phyloP scores from a whole-genome alignment of 1,140 invertebrate genomes.

The Lepidurus packardi region DNA sequence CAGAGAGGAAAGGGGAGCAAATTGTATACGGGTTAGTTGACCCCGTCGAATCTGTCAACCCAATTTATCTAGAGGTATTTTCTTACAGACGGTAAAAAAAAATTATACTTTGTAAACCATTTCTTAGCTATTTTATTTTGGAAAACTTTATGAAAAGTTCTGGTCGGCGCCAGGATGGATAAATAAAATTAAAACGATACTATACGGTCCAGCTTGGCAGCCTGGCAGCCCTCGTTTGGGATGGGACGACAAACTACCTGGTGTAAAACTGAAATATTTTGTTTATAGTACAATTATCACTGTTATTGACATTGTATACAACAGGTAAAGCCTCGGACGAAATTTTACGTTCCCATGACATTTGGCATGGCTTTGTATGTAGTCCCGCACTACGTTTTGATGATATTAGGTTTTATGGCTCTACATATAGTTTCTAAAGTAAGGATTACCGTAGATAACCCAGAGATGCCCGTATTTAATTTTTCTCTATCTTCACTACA shows the following conservation, averaged over 20 bases:
- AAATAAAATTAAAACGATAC: conserved; percentile 62
- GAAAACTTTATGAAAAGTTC: conserved; percentile 56
- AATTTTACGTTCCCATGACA: not conserved
- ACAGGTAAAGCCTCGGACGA: not conserved
- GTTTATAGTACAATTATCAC: not conserved
- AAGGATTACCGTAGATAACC: not conserved
- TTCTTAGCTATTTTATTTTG: conserved; percentile 65
- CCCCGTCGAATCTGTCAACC: conserved; percentile 62
- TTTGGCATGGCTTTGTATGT: too few species aligned
- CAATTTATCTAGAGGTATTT: conserved; percentile 69
- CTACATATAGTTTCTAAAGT: not conserved
- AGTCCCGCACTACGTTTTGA: too few species aligned
- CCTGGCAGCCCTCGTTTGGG: conserved; percentile 74
- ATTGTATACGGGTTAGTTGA: conserved; percentile 78
- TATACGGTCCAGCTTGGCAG: conserved; percentile 83
- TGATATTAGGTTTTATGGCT: too few species aligned
- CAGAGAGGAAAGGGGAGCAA: conserved; percentile 56
- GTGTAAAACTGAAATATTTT: not conserved
- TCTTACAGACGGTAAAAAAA: not conserved
- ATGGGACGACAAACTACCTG: conserved; percentile 27
- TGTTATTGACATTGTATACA: not conserved
- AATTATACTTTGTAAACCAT: conserved; percentile 4
- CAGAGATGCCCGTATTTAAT: not conserved
- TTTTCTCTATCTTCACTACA: not conserved
- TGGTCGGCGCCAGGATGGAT: conserved; percentile 50